Evolutionary conservation across 2,888 invertebrate genomes (phyloP), one percentile per base, ranked within the genome.

Genomic region (Eupithecia centaureata): DNA sequence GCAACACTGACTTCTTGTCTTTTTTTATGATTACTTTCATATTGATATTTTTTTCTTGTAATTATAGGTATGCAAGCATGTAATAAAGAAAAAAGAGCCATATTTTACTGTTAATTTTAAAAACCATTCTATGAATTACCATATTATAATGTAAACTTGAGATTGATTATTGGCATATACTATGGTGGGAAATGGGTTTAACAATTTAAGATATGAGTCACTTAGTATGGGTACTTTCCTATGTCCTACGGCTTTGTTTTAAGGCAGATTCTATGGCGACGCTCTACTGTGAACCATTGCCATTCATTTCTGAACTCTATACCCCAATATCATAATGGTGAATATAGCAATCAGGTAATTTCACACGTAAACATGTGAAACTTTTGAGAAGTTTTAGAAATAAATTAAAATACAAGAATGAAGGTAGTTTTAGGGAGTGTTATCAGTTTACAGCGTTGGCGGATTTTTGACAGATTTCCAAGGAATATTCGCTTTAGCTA

Each of bases 231-330:
- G 38, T 38, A 5, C 10, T 47, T 18, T 3, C 47, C n/a, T 38
- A 38, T 38, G n/a, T 57, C 57, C 32, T 57, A n/a, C 1, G 8
- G 30, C 32, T 56, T n/a, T 18, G n/a, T 13, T 5, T 7, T 13
- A 25, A 10, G n/a, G 1, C 5, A 30, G 32, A 57, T 57, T 22
- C 57, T 32, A 12, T 12, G 57, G 5, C 57, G 12, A 56, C 22
- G 57, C 57, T 32, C 1, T 33, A 57, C 30, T 57, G 18, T 33
- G 30, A 32, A 57, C 57, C 5, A 3, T 57, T 57, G 30, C 57
- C 12, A 33, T 57, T 0, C 4, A 18, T 30, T 56, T 30, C 57
- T 33, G 57, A 57, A 33, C 57, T n/a, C n/a, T 28, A 25, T 52
- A 52, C 18, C 42, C 18, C 42, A 42, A 12, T 42, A 47, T 47